Evolutionary conservation across 2,888 invertebrate genomes (phyloP).

Genomic region (Watsonalla cultraria): DNA sequence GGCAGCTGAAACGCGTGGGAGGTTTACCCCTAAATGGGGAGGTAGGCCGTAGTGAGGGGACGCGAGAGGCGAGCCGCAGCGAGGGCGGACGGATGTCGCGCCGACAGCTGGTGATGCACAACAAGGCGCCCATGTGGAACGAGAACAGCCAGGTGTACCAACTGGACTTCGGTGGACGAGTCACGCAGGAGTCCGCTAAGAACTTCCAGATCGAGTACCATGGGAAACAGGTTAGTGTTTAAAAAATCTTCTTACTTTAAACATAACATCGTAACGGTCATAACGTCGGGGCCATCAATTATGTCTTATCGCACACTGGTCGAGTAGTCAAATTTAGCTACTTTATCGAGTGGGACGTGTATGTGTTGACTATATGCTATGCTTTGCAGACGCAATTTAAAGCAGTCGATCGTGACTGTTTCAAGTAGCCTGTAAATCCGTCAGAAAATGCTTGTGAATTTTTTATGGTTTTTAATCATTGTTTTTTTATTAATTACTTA

Average conservation of each 20-base stretch:
- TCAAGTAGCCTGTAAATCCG: not conserved
- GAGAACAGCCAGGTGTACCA: slow-evolving; percentile 99
- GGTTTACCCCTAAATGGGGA: slow-evolving; percentile 31
- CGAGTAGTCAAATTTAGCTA: too few relatives aligned
- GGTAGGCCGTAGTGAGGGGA: slow-evolving; percentile 47
- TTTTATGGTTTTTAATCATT: too few relatives aligned
- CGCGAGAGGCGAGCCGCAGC: slow-evolving; percentile 21
- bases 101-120: slow-evolving; percentile 96
- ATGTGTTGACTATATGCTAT: too few relatives aligned
- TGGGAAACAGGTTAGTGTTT: slow-evolving; percentile 89
- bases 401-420: not conserved
- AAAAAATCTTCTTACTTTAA: too few relatives aligned
- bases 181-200: slow-evolving; percentile 99
- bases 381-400: not conserved
- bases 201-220: slow-evolving; percentile 99
- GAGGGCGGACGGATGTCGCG: slow-evolving; percentile 41
- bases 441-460: too few relatives aligned
- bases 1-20: slow-evolving; percentile 83
- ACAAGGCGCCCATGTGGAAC: slow-evolving; percentile 99
- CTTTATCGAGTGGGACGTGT: too few relatives aligned
- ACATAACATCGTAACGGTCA: too few relatives aligned
- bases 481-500: too few relatives aligned
- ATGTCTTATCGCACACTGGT: too few relatives aligned
- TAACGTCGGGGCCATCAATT: too few relatives aligned
- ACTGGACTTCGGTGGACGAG: slow-evolving; percentile 98